Percentiles rank a stretch among this genome's conserved stretches.
Conservation (phyloP, 2,888 invertebrate species). For the Nasonovia ribisnigri region DNA sequence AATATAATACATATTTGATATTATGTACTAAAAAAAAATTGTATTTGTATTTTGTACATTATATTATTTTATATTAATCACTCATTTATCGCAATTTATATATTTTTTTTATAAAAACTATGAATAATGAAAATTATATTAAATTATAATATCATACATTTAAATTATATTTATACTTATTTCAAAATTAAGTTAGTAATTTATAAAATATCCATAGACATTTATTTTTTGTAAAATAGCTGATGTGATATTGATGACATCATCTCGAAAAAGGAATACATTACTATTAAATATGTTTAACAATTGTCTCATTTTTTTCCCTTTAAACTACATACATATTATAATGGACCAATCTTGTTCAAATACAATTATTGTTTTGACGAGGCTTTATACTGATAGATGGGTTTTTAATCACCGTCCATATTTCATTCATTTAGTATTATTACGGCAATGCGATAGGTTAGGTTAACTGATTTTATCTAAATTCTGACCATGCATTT, state of each 20-base stretch:
- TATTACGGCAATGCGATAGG: not conserved
- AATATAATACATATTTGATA: too few relatives aligned
- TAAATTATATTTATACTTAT: not conserved
- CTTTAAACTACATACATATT: not conserved
- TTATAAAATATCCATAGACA: not conserved
- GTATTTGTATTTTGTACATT: too few relatives aligned
- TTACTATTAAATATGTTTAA: not conserved
- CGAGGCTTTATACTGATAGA: not conserved
- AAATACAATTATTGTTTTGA: constrained; percentile 10
- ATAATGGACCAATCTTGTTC: not conserved
- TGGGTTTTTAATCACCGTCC: not conserved
- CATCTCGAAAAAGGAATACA: not conserved
- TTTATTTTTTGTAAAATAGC: not conserved
- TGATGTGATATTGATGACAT: not conserved
- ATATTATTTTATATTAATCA: too few relatives aligned
- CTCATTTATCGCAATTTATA: too few relatives aligned
- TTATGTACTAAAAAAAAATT: too few relatives aligned
- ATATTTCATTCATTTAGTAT: not conserved
- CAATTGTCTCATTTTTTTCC: not conserved
- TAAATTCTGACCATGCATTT: not conserved
- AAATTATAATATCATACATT: not conserved
- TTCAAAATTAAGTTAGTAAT: not conserved
- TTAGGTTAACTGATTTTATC: not conserved
- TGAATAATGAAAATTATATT: not conserved
- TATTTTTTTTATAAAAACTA: too few relatives aligned